Conservation (phyloP, 1,140 invertebrate genomes). For the Vollenhovia emeryi region DNA sequence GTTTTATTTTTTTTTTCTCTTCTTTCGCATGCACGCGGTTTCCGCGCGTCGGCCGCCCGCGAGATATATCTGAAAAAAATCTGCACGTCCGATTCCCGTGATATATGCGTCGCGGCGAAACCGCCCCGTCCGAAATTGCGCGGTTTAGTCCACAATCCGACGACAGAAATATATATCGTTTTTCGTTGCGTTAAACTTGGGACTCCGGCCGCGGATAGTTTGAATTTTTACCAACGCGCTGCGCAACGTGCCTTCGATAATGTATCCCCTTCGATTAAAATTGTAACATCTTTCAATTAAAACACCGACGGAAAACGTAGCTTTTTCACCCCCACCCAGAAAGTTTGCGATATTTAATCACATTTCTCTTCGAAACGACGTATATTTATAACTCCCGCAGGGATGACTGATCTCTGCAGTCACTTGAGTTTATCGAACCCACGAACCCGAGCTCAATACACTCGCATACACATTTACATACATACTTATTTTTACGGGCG, state of each 20-base stretch:
- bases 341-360: neutral
- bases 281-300: neutral
- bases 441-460: neutral
- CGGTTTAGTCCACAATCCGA: slow-evolving; percentile 51
- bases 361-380: neutral
- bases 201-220: neutral
- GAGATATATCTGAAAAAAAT: slow-evolving; percentile 62
- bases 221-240: neutral
- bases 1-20: slow-evolving; percentile 32
- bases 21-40: slow-evolving; percentile 43
- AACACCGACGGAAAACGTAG: neutral
- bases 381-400: neutral
- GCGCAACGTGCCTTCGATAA: neutral
- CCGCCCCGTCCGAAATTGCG: slow-evolving; percentile 57
- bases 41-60: slow-evolving; percentile 52
- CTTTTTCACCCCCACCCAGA: no score
- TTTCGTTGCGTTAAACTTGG: slow-evolving; percentile 30
- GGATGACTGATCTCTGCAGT: neutral
- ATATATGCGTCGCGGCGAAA: slow-evolving; percentile 57
- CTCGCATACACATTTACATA: neutral
- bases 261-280: neutral
- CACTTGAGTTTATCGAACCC: neutral
- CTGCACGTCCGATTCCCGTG: slow-evolving; percentile 57
- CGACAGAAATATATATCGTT: slow-evolving; percentile 51
- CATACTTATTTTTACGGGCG: neutral